phyloP scores from a whole-genome alignment of 2,888 invertebrate genomes.

The Habrosyne pyritoides region DNA sequence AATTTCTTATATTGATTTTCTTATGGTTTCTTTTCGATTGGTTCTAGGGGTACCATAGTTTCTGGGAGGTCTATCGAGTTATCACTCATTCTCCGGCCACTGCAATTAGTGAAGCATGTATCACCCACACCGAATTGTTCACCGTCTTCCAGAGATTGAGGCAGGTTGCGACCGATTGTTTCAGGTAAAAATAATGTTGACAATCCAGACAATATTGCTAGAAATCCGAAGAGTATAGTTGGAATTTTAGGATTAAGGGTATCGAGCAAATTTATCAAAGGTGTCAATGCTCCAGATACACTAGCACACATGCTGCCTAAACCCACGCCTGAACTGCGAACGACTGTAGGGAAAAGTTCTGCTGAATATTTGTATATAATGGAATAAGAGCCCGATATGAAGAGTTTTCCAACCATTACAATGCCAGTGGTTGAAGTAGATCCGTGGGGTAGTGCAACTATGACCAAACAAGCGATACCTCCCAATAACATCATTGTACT shows the following conservation, averaged over 20 bases:
- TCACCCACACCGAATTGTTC: slow-evolving; percentile 93
- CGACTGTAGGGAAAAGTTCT: slow-evolving; percentile 93
- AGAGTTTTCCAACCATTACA: slow-evolving; percentile 91
- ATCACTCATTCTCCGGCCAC: slow-evolving; percentile 68
- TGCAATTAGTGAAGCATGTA: slow-evolving; percentile 89
- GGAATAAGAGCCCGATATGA: slow-evolving; percentile 93
- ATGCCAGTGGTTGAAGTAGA: slow-evolving; percentile 84
- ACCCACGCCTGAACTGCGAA: slow-evolving; percentile 92
- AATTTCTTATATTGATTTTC: not conserved
- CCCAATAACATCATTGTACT: slow-evolving; percentile 91
- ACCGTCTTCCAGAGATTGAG: slow-evolving; percentile 92
- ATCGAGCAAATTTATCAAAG: slow-evolving; percentile 89
- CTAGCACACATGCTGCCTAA: slow-evolving; percentile 94
- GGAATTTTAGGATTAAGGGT: slow-evolving; percentile 91
- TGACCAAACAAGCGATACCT: slow-evolving; percentile 89
- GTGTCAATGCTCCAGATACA: slow-evolving; percentile 91
- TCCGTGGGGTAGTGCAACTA: slow-evolving; percentile 87
- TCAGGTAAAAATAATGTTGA: slow-evolving; percentile 90
- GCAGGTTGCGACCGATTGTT: slow-evolving; percentile 91
- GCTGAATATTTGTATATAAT: slow-evolving; percentile 95
- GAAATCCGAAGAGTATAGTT: slow-evolving; percentile 88
- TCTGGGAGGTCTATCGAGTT: slow-evolving; percentile 66
- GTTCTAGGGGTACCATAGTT: slow-evolving; percentile 72
- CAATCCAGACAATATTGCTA: slow-evolving; percentile 89
- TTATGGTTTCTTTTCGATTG: slow-evolving; percentile 60